Evolutionary conservation across 2,888 invertebrate species (phyloP).

Genomic region (Bombylius major): DNA sequence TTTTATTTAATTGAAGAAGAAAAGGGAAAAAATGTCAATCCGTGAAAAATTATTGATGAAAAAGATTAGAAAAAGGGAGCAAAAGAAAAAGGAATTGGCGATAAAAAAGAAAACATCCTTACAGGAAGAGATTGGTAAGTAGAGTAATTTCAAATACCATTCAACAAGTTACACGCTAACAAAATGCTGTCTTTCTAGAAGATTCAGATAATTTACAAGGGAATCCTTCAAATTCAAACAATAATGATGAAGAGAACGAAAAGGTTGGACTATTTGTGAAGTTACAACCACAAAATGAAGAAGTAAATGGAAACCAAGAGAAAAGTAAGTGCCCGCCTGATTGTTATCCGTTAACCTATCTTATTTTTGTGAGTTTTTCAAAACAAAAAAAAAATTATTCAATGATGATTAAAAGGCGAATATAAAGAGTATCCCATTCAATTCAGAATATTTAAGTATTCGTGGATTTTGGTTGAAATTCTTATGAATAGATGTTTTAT

Average conservation of each 20-base stretch:
- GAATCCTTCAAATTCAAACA: too few species aligned
- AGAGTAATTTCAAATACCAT: too few species aligned
- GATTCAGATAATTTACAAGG: neutral
- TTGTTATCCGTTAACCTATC: too few species aligned
- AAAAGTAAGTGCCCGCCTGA: neutral
- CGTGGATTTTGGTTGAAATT: neutral
- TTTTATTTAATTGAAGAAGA: too few species aligned
- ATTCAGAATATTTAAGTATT: neutral
- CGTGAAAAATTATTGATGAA: conserved; percentile 57
- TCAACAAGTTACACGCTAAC: too few species aligned
- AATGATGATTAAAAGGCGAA: conserved; percentile 52
- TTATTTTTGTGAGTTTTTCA: too few species aligned
- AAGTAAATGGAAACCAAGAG: neutral
- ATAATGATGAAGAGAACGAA: neutral
- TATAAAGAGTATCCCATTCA: conserved; percentile 39
- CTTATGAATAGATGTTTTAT: neutral
- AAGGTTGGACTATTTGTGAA: conserved; percentile 4
- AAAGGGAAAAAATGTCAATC: conserved; percentile 25
- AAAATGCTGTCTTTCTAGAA: neutral
- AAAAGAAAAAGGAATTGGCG: conserved; percentile 50
- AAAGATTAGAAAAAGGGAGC: conserved; percentile 66
- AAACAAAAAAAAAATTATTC: too few species aligned
- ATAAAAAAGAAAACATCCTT: conserved; percentile 45
- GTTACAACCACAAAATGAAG: neutral
- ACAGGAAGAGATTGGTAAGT: neutral